Conservation (phyloP, 64 coral and sea anemone genomes). For the Stichodactyla mertensii region DNA sequence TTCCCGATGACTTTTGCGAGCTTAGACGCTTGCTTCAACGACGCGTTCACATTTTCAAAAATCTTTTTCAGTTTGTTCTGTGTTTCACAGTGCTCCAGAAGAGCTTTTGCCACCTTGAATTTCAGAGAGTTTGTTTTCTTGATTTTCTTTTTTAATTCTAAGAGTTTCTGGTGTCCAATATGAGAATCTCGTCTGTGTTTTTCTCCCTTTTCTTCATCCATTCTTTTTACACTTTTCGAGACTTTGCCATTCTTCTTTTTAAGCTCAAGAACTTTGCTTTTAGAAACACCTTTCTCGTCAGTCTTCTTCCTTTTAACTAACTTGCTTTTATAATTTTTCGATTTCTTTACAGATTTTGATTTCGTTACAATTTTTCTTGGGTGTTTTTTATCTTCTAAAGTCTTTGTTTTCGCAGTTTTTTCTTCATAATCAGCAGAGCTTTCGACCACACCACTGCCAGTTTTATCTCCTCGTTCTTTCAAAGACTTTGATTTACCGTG, state of each 20-base stretch:
- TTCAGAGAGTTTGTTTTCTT: constrained; percentile 67
- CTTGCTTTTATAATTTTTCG: no score
- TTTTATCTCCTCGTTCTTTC: background rate
- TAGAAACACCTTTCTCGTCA: background rate
- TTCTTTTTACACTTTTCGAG: background rate
- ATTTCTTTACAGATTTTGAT: background rate
- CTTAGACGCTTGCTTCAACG: constrained; percentile 48
- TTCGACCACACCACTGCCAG: background rate
- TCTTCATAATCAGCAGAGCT: background rate
- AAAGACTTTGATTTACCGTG: background rate
- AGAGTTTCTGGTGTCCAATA: constrained; percentile 27
- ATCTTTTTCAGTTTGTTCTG: constrained; percentile 78
- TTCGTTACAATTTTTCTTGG: background rate
- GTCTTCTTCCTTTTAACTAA: background rate
- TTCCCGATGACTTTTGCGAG: constrained; percentile 80
- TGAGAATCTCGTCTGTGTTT: background rate
- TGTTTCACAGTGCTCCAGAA: constrained; percentile 78
- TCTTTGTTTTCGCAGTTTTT: background rate
- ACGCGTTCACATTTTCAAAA: constrained; percentile 75
- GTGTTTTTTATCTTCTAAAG: background rate
- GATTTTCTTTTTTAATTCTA: constrained; percentile 57
- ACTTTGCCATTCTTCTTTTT: background rate
- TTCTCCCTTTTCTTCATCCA: background rate
- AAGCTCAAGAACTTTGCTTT: background rate
- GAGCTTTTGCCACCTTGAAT: constrained; percentile 77